Evolutionary conservation across 2,888 invertebrate species (phyloP), one percentile per base, ranked within the genome.

Genomic region (Drosophila melanosoma): DNA sequence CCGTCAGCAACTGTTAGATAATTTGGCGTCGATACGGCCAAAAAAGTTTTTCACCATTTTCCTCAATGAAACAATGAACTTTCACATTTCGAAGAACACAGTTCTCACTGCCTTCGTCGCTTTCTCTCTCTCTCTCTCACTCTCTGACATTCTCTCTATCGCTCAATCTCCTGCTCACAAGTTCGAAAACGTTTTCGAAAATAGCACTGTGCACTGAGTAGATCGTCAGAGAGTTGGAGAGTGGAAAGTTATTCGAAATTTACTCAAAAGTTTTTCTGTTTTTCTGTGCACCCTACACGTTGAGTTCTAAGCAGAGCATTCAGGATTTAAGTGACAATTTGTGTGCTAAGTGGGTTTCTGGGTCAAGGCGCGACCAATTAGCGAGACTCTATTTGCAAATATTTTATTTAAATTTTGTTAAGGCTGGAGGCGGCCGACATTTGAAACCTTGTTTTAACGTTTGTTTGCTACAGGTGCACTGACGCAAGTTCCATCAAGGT

Each of bases 61-160:
- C 83, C 86, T 88, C 89, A 89, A 88, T 88, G 89, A 88, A 88
- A 88, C 87, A 87, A 87, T 88, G 87, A 88, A 88, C 89, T 88
- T 88, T 88, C 89, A 88, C 87, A 88, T 88, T 87, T 83, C 75
- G 68, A 72, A 74, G 58, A 81, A 29, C 5, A 36, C 20, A 61
- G 20, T 15, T 45, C 36, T 26, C 11, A 57, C 60, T 58, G 53
- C 67, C 35, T 61, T 35, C 32, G 48, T 17, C 26, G 20, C 12
- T 26, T 15, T 54, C 36, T 26, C 17, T 8, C 52, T 8, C n/a
- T 20, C 61, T 38, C 29, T 68, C 17, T 17, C 7, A 17, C 5
- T 20, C 23, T n/a, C 17, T 29, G 6, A 6, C 29, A 29, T 1
- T 23, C n/a, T 59, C 26, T n/a, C 7, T 20, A 11, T 2, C 17